Evolutionary conservation across 2,797 vertebrate genomes (phyloP).

Genomic region (Acanthurus leucopareius): DNA sequence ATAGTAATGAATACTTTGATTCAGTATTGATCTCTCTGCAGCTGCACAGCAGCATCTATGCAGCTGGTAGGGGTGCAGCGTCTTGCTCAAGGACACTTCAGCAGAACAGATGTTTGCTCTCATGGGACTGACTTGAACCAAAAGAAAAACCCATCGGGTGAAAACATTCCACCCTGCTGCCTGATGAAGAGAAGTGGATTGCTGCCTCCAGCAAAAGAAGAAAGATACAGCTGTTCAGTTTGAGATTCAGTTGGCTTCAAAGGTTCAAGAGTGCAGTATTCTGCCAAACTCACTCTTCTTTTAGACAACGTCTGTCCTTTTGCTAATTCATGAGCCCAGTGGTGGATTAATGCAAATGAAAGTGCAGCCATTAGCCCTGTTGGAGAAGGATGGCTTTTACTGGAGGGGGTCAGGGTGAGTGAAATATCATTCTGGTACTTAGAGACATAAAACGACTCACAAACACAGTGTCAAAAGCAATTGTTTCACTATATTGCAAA

Average conservation of each 20-base stretch:
- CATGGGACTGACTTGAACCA: slow-evolving; percentile 54
- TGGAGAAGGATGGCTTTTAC: slow-evolving; percentile 11
- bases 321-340: slow-evolving; percentile 59
- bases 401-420: slow-evolving; percentile 24
- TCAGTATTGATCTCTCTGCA: slow-evolving; percentile 49
- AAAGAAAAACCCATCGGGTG: slow-evolving; percentile 33
- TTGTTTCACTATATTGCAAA: background rate
- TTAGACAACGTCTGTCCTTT: slow-evolving; percentile 39
- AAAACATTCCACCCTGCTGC: slow-evolving; percentile 69
- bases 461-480: background rate
- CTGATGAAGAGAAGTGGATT: slow-evolving; percentile 59
- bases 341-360: slow-evolving; percentile 49
- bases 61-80: slow-evolving; percentile 35
- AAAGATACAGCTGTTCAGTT: slow-evolving; percentile 61
- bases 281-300: slow-evolving; percentile 50
- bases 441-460: background rate
- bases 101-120: slow-evolving; percentile 70
- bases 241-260: slow-evolving; percentile 54
- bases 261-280: slow-evolving; percentile 56
- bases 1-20: slow-evolving; percentile 41
- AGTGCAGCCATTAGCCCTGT: slow-evolving; percentile 49
- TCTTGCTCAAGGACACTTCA: slow-evolving; percentile 71
- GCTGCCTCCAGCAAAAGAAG: slow-evolving; percentile 48
- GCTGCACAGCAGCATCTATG: slow-evolving; percentile 38
- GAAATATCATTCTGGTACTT: slow-evolving; percentile 8